Evolutionary conservation across 2,113 vertebrate genomes (phyloP), one percentile per base, ranked within the genome.

Genomic region (Amphilophus citrinellus): DNA sequence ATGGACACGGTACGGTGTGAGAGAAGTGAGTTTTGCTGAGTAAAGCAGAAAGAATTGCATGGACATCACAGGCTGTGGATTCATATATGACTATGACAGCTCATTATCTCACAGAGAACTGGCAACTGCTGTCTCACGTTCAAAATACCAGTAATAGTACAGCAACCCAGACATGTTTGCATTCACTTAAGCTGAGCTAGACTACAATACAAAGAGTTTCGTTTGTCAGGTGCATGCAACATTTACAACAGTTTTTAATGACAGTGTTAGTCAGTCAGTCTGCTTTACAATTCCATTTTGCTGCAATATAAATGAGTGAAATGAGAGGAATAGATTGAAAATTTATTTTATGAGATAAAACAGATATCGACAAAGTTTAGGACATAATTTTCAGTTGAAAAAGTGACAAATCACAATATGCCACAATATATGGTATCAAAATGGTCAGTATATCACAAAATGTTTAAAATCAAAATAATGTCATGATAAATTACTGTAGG

Each of bases 181-280:
- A 0, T 0, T 0, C 42, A 0, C 42, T 71, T 50, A 13, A 71
- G 44, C 24, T 71, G 42, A 15, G 50, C 10, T 71, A 30, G 42
- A 20, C 42, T 50, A 24, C 50, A 0, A 50, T 50, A 0, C 24
- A 71, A 71, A 57, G 8, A 57, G 20, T n/a, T 57, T 9, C 10
- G 56, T n/a, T 57, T 57, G 18, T 57, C 56, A 57, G 56, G 24
- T 24, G 24, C 8, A 56, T 20, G 6, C 7, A 20, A 56, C 7
- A 18, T 18, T 20, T 56, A 8, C 20, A 8, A 6, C 50, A 20
- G 15, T 3, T 20, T 56, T 20, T 2, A 56, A 56, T 56, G 18
- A 8, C 53, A 56, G 18, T 8, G 15, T 8, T 9, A 20, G 53
- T 56, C 18, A 0, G 53, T 53, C 17, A 24, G 24, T 24, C 24